Evolutionary conservation across 2,888 invertebrate genomes (phyloP).

Genomic region (Hirtodrosophila trivittata): DNA sequence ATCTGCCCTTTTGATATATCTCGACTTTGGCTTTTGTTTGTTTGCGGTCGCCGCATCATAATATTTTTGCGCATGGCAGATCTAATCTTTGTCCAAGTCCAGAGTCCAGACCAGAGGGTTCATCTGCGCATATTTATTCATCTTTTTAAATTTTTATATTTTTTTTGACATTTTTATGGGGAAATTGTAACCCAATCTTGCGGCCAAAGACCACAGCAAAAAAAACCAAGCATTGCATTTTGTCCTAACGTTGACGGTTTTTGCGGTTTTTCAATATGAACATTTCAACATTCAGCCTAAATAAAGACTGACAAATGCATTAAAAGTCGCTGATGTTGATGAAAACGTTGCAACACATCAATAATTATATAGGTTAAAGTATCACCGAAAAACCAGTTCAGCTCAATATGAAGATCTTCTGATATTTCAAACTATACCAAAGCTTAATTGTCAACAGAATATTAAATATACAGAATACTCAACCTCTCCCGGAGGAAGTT

Average conservation of each 20-base stretch:
- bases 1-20: constrained; percentile 57
- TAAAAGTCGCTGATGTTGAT: constrained; percentile 21
- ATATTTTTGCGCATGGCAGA: constrained; percentile 78
- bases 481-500: too few relatives aligned
- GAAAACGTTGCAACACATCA: constrained; percentile 21
- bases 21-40: constrained; percentile 63
- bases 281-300: constrained; percentile 56
- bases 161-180: constrained; percentile 76
- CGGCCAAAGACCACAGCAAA: constrained; percentile 58
- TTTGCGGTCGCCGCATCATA: constrained; percentile 74
- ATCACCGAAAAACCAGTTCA: too few relatives aligned
- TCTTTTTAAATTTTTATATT: background rate
- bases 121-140: constrained; percentile 30
- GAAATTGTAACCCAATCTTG: constrained; percentile 74
- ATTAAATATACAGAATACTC: too few relatives aligned
- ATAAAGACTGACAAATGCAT: constrained; percentile 67
- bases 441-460: too few relatives aligned
- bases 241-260: constrained; percentile 74
- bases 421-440: too few relatives aligned
- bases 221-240: constrained; percentile 65
- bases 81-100: constrained; percentile 70
- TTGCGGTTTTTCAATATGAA: constrained; percentile 56
- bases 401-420: too few relatives aligned
- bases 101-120: constrained; percentile 38
- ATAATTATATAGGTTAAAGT: constrained; percentile 30